phyloP scores from a whole-genome alignment of 2,113 vertebrate species.

The Anser brachyrhynchus region DNA sequence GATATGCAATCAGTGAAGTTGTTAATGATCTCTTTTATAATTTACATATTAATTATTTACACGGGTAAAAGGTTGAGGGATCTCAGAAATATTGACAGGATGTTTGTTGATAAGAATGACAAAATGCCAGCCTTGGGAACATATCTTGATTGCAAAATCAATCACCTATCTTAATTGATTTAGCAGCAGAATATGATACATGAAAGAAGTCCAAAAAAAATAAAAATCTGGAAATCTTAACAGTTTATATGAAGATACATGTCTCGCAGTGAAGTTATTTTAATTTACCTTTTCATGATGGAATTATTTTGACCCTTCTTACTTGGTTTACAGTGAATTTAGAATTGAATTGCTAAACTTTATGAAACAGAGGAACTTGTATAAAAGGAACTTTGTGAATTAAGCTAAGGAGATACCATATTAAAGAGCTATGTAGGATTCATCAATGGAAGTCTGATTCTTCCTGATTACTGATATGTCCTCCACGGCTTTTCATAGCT shows the following conservation, averaged over 20 bases:
- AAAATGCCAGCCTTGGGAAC: background rate
- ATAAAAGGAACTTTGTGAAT: background rate
- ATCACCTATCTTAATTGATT: slow-evolving; percentile 24
- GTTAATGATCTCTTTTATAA: background rate
- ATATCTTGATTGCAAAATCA: background rate
- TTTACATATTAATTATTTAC: slow-evolving; percentile 23
- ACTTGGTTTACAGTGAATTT: background rate
- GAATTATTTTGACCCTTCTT: background rate
- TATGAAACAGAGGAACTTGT: background rate
- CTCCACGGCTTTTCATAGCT: background rate
- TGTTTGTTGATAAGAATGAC: background rate
- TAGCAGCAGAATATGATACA: background rate
- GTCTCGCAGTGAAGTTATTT: background rate
- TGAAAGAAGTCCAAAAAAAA: background rate
- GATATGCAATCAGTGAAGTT: background rate
- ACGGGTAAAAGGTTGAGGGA: background rate
- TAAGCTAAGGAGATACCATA: background rate
- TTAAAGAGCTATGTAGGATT: background rate
- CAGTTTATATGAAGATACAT: background rate
- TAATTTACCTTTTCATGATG: background rate
- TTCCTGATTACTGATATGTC: background rate
- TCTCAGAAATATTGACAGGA: slow-evolving; percentile 4
- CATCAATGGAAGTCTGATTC: background rate
- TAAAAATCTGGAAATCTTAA: background rate
- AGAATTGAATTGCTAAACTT: slow-evolving; percentile 20